These are phyloP conservation scores for Burhinus oedicnemus DNA, from an alignment of 2,113 vertebrate species.

Conservation along the genomic window DNA sequence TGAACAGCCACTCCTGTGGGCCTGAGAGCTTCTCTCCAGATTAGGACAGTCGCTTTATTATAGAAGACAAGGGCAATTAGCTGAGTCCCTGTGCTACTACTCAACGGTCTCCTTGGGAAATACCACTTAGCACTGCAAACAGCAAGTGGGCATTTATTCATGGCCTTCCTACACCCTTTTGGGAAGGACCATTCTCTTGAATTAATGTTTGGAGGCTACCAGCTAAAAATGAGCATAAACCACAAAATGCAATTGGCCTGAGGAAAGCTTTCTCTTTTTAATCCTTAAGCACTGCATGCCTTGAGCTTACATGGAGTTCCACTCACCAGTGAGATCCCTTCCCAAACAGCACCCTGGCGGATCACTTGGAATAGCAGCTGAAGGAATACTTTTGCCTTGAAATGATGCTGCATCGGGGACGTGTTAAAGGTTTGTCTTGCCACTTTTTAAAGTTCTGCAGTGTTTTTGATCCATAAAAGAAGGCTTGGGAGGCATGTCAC, in stretches of 20 bases:
- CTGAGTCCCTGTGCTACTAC: not conserved
- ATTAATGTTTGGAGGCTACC: not conserved
- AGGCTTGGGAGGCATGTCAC: not conserved
- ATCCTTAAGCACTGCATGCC: not conserved
- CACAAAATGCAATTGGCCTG: not conserved
- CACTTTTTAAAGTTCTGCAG: not conserved
- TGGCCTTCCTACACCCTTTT: not conserved
- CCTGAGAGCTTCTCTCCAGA: not conserved
- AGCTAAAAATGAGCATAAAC: not conserved
- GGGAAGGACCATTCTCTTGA: not conserved
- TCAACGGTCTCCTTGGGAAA: not conserved
- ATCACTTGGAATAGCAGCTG: not conserved
- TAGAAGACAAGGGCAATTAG: not conserved
- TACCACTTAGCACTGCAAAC: not conserved
- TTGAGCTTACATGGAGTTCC: not conserved
- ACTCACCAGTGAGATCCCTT: not conserved
- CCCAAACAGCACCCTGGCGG: fast-evolving
- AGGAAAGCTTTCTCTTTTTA: not conserved
- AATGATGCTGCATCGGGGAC: not conserved
- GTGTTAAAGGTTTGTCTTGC: fast-evolving
- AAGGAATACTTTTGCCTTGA: not conserved
- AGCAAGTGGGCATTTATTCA: slow-evolving; percentile 6
- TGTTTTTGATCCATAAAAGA: not conserved
- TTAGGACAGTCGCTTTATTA: not conserved
- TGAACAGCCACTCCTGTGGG: not conserved